Percentiles rank a stretch among this genome's conserved stretches.
Evolutionary conservation across 1,140 invertebrate genomes (phyloP).

Genomic region (Galleria mellonella): DNA sequence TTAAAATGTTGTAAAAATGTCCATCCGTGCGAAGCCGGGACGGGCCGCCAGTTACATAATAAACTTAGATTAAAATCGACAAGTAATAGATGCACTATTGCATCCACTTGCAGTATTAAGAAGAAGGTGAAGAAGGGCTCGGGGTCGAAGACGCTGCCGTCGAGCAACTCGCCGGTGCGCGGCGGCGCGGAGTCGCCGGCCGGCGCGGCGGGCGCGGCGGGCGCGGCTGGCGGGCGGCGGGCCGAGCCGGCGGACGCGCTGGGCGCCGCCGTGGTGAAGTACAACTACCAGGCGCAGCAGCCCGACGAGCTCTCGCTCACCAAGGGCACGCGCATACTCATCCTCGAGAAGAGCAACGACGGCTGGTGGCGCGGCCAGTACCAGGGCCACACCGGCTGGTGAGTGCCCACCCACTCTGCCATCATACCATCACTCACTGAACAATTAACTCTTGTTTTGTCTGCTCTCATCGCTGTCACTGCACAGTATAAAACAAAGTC

Average conservation of each 20-base stretch:
- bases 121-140: slow-evolving; percentile 92
- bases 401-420: slow-evolving; percentile 18
- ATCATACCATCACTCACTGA: neutral
- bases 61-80: too few species aligned
- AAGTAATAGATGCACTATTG: too few species aligned
- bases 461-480: too few species aligned
- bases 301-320: slow-evolving; percentile 95
- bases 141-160: slow-evolving; percentile 89
- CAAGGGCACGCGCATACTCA: slow-evolving; percentile 93
- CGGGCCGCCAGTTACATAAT: too few species aligned
- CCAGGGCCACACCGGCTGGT: slow-evolving; percentile 85
- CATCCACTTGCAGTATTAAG: slow-evolving; percentile 86
- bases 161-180: slow-evolving; percentile 86
- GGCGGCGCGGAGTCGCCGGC: slow-evolving; percentile 80
- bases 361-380: slow-evolving; percentile 98
- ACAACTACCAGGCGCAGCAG: slow-evolving; percentile 98
- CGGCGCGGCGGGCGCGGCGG: slow-evolving; percentile 82
- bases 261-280: slow-evolving; percentile 95
- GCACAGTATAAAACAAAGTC: too few species aligned
- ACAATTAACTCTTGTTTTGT: too few species aligned
- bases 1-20: too few species aligned
- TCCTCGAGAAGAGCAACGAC: slow-evolving; percentile 98
- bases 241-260: slow-evolving; percentile 91
- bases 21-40: too few species aligned
- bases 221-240: slow-evolving; percentile 81